Conservation (phyloP, 2,888 invertebrate genomes). For the Dione juno region DNA sequence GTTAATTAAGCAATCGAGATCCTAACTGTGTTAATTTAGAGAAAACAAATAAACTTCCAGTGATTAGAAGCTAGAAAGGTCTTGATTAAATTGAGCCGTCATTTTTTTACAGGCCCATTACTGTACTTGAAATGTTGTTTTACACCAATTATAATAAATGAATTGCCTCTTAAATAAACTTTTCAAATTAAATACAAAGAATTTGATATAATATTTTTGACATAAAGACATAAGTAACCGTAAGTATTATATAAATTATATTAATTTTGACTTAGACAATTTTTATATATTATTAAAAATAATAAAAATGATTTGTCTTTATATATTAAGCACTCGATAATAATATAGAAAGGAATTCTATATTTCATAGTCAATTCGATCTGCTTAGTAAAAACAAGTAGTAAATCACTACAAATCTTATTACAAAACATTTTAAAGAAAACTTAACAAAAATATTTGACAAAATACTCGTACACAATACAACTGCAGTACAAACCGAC, state of each 20-base stretch:
- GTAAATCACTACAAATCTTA: neutral
- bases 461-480: slow-evolving; percentile 26
- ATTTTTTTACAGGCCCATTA: slow-evolving; percentile 31
- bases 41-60: slow-evolving; percentile 47
- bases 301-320: too few species aligned
- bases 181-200: slow-evolving; percentile 4
- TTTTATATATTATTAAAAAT: too few species aligned
- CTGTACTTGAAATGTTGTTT: slow-evolving; percentile 26
- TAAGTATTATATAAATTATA: too few species aligned
- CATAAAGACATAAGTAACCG: too few species aligned
- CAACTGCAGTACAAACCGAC: slow-evolving; percentile 28
- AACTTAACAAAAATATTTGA: slow-evolving; percentile 16
- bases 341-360: too few species aligned
- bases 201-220: too few species aligned
- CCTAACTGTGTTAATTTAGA: slow-evolving; percentile 51
- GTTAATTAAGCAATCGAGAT: slow-evolving; percentile 50
- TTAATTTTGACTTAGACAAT: too few species aligned
- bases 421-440: slow-evolving; percentile 1
- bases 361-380: too few species aligned
- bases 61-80: slow-evolving; percentile 23
- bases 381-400: too few species aligned
- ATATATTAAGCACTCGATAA: too few species aligned
- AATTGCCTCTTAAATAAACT: neutral
- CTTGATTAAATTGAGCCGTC: slow-evolving; percentile 25
- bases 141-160: slow-evolving; percentile 21